Conservation (phyloP, 2,888 invertebrate species). For the Chrysotoxum bicinctum region DNA sequence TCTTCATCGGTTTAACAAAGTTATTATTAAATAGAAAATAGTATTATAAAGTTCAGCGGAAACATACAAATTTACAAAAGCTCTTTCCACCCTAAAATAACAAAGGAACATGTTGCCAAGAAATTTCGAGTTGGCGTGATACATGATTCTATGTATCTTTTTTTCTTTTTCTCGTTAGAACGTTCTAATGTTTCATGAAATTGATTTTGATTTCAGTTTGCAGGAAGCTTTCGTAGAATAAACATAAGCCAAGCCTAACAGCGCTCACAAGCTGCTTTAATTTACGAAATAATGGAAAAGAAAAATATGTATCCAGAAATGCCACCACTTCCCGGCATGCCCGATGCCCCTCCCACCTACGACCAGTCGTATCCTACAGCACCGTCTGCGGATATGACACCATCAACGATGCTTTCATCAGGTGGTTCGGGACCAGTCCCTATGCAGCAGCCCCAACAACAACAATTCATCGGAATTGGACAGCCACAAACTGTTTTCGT, state of each 20-base stretch:
- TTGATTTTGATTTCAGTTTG: too few relatives aligned
- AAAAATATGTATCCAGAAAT: not conserved
- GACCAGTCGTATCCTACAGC: constrained; percentile 13
- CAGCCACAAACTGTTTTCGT: not conserved
- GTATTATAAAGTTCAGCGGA: too few relatives aligned
- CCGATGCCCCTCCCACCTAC: constrained; percentile 28
- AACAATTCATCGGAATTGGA: not conserved
- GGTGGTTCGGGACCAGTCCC: not conserved
- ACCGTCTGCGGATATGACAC: not conserved
- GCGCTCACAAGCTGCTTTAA: too few relatives aligned
- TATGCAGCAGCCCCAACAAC: not conserved
- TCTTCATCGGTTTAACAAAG: too few relatives aligned
- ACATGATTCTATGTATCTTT: too few relatives aligned
- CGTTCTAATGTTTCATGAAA: too few relatives aligned
- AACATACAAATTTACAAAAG: too few relatives aligned
- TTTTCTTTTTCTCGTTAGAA: too few relatives aligned
- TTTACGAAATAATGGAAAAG: not conserved
- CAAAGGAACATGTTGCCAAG: too few relatives aligned
- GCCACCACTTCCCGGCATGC: not conserved
- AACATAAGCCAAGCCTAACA: not conserved
- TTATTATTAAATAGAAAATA: too few relatives aligned
- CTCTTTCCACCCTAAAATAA: too few relatives aligned
- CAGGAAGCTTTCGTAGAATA: not conserved
- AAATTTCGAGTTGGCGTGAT: too few relatives aligned
- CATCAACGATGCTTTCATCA: not conserved